Conservation (phyloP, 2,888 invertebrate genomes). For the Thera britannica region DNA sequence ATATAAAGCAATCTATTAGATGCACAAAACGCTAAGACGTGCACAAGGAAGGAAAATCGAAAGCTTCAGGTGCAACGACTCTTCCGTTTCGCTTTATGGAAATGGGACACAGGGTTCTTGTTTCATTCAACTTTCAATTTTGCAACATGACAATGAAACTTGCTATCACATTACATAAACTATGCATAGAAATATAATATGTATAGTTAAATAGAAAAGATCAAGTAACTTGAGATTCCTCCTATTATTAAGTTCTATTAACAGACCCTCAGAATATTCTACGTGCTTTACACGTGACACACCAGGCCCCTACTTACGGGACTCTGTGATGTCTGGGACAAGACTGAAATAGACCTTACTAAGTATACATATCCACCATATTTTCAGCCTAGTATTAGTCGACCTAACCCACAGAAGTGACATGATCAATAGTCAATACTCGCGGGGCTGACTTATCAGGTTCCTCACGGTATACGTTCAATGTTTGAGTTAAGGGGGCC, state of each 20-base stretch:
- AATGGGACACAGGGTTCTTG: constrained; percentile 53
- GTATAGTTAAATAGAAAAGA: constrained; percentile 16
- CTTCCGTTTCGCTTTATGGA: constrained; percentile 55
- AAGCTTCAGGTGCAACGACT: constrained; percentile 52
- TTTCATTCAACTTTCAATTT: constrained; percentile 58
- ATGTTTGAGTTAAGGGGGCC: too few relatives aligned
- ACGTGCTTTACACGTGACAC: background rate
- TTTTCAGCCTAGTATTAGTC: too few relatives aligned
- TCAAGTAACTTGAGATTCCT: constrained; percentile 20
- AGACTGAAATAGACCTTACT: background rate
- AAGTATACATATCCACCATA: background rate
- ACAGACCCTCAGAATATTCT: background rate
- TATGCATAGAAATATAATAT: constrained; percentile 28
- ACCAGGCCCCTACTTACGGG: background rate
- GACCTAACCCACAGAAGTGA: background rate
- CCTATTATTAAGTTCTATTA: background rate
- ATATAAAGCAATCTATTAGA: constrained; percentile 67
- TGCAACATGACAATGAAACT: constrained; percentile 55
- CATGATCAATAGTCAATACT: background rate
- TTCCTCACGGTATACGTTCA: too few relatives aligned
- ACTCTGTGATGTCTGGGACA: background rate
- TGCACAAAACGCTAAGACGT: constrained; percentile 55
- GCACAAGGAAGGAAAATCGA: constrained; percentile 62
- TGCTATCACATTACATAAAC: constrained; percentile 51
- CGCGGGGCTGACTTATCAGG: too few relatives aligned